Evolutionary conservation across 92 coral and sea anemone genomes (phyloP).

Genomic region (Parazoanthus swiftii): DNA sequence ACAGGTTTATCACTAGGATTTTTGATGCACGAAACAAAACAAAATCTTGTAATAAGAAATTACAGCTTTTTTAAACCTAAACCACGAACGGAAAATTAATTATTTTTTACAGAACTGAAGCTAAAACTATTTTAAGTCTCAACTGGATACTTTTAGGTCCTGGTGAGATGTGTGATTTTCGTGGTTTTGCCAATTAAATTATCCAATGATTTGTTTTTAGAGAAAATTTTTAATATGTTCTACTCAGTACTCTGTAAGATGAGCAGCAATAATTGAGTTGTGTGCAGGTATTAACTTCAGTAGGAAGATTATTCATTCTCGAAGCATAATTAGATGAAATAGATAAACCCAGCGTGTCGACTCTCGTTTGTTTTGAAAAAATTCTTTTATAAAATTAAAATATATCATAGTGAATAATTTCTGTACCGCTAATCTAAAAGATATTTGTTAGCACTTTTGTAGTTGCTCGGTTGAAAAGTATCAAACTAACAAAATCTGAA

Average conservation of each 20-base stretch:
- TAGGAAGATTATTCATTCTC: background rate
- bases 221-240: too few species aligned
- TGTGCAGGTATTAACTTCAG: background rate
- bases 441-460: too few species aligned
- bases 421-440: too few species aligned
- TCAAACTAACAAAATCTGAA: too few species aligned
- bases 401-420: too few species aligned
- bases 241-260: too few species aligned
- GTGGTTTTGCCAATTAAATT: background rate
- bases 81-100: background rate
- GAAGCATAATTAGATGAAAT: too few species aligned
- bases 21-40: background rate
- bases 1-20: background rate
- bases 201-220: too few species aligned
- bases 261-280: background rate
- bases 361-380: background rate
- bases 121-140: background rate
- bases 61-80: background rate
- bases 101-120: background rate
- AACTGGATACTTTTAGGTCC: background rate
- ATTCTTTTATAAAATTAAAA: too few species aligned
- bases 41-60: too few species aligned
- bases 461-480: too few species aligned
- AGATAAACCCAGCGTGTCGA: background rate
- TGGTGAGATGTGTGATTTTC: background rate